Percentiles rank a stretch among this genome's conserved stretches.
Conservation (phyloP, 1,140 invertebrate genomes). For the Andrena cerasifolii region DNA sequence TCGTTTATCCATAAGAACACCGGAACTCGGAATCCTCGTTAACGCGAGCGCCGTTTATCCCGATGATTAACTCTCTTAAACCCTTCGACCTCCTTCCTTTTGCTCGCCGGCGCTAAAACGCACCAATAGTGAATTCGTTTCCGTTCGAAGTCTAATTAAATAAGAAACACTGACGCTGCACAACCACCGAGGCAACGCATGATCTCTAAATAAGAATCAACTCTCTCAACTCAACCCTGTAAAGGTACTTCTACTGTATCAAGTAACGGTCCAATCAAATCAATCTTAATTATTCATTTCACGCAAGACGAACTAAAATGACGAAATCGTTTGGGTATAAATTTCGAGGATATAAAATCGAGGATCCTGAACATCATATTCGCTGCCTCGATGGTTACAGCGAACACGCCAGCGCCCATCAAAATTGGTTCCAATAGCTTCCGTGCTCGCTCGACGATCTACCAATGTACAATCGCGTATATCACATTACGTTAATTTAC, state of each 20-base stretch:
- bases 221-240: too few relatives aligned
- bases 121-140: slow-evolving; percentile 27
- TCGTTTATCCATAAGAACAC: not conserved
- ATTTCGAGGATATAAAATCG: too few relatives aligned
- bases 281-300: too few relatives aligned
- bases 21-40: not conserved
- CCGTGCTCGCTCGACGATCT: slow-evolving; percentile 1
- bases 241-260: too few relatives aligned
- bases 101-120: slow-evolving; percentile 43
- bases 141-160: not conserved
- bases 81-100: not conserved
- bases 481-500: slow-evolving; percentile 39
- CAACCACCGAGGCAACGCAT: not conserved
- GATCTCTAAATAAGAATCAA: too few relatives aligned
- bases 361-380: too few relatives aligned
- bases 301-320: too few relatives aligned
- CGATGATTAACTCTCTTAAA: not conserved
- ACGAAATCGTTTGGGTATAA: too few relatives aligned
- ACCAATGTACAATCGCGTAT: slow-evolving; percentile 26
- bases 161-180: not conserved
- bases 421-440: slow-evolving; percentile 15
- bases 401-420: too few relatives aligned
- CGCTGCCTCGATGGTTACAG: too few relatives aligned
- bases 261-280: too few relatives aligned
- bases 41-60: not conserved